Evolutionary conservation across 1,140 invertebrate species (phyloP).

Genomic region (Euura lappo): DNA sequence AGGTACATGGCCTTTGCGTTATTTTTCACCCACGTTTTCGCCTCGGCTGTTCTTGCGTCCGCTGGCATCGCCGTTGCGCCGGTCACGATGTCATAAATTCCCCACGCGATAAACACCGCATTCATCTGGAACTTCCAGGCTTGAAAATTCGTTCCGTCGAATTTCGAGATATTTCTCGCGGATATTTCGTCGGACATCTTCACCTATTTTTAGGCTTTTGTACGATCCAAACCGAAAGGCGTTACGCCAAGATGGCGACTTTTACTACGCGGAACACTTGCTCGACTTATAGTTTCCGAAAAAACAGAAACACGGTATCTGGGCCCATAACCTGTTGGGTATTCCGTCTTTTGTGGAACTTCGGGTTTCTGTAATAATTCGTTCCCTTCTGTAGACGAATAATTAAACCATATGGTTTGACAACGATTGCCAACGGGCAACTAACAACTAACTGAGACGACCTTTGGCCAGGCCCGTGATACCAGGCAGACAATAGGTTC

Average conservation of each 20-base stretch:
- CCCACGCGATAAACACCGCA: conserved; percentile 15
- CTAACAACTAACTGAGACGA: too few relatives aligned
- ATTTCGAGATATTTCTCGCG: conserved; percentile 15
- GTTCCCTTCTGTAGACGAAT: too few relatives aligned
- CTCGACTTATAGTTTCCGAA: background rate
- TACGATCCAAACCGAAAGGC: background rate
- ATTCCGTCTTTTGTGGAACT: background rate
- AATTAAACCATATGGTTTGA: too few relatives aligned
- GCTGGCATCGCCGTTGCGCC: conserved; percentile 13
- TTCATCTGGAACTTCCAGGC: background rate
- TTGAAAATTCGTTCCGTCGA: conserved; percentile 23
- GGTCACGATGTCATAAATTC: conserved; percentile 17
- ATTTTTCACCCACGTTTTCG: conserved; percentile 18
- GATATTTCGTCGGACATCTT: conserved; percentile 18
- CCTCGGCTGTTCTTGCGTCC: background rate
- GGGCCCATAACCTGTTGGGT: conserved; percentile 26
- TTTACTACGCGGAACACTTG: background rate
- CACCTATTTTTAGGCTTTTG: background rate
- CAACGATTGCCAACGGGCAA: too few relatives aligned
- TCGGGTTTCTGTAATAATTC: too few relatives aligned
- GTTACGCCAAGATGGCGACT: background rate
- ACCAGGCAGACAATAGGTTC: too few relatives aligned
- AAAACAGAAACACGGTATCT: background rate
- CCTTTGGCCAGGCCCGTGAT: too few relatives aligned
- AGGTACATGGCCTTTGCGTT: conserved; percentile 21